Conservation (phyloP, 2,113 vertebrate species). For the Carollia perspicillata region DNA sequence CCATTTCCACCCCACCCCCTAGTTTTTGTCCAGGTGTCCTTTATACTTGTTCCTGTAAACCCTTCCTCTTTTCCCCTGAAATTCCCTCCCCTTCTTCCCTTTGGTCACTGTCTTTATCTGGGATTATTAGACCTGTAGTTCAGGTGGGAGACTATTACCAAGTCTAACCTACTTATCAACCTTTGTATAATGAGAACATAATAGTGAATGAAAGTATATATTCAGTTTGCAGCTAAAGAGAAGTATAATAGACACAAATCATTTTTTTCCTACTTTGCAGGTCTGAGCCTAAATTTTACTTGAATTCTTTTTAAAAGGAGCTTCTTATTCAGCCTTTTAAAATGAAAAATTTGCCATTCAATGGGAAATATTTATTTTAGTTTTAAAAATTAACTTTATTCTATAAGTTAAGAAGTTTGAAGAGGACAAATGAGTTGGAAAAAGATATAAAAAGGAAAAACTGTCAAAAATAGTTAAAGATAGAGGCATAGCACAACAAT, state of each 20-base stretch:
- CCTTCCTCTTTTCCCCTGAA: too few species aligned
- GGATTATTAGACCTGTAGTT: slow-evolving; percentile 38
- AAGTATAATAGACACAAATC: slow-evolving; percentile 9
- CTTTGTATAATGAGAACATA: slow-evolving; percentile 33
- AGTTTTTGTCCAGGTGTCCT: too few species aligned
- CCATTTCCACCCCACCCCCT: too few species aligned
- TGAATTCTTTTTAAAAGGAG: slow-evolving; percentile 2
- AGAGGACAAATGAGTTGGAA: neutral
- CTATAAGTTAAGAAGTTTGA: neutral
- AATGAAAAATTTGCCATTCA: neutral
- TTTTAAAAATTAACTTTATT: slow-evolving; percentile 18
- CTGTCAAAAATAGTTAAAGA: neutral
- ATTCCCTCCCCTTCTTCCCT: too few species aligned
- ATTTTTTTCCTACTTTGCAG: neutral
- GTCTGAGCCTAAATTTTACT: slow-evolving; percentile 5
- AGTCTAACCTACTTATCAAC: slow-evolving; percentile 28
- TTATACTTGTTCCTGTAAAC: too few species aligned
- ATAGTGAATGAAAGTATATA: slow-evolving; percentile 42
- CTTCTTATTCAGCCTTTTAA: slow-evolving; percentile 15
- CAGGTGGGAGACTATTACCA: slow-evolving; percentile 46
- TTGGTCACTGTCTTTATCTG: slow-evolving; percentile 1
- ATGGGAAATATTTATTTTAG: slow-evolving; percentile 8
- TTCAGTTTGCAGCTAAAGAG: slow-evolving; percentile 9
- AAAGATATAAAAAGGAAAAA: slow-evolving; percentile 36
- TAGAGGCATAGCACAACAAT: neutral